A percentile compares a stretch with the other conserved stretches of the same genome.
These are phyloP conservation scores for Schizotus pectinicornis DNA, from an alignment of 2,888 invertebrate species.

Conservation along the genomic window DNA sequence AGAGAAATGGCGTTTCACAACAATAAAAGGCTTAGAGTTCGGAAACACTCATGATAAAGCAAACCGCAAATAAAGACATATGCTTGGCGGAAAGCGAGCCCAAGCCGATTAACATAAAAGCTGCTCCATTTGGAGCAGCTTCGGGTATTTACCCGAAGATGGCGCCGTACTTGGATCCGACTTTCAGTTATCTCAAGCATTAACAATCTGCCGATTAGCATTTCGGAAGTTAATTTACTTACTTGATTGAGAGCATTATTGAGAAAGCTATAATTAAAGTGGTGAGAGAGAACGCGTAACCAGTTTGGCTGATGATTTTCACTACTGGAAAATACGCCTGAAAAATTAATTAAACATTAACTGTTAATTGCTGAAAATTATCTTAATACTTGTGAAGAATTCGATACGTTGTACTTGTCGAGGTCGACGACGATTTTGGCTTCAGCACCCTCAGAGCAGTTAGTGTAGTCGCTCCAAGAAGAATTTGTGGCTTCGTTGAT, in stretches of 20 bases:
- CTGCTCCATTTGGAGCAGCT: background rate
- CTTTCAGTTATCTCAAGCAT: too few species aligned
- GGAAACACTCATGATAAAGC: too few species aligned
- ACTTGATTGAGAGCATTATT: conserved; percentile 66
- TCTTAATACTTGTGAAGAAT: conserved; percentile 8
- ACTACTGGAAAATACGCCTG: conserved; percentile 62
- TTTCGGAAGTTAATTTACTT: conserved; percentile 45
- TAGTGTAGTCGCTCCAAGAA: conserved; percentile 63
- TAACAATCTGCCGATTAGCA: background rate
- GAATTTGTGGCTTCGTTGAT: conserved; percentile 51
- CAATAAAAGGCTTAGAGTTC: too few species aligned
- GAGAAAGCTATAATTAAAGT: conserved; percentile 64
- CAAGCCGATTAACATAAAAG: too few species aligned
- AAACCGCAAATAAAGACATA: too few species aligned
- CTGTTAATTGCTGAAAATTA: background rate
- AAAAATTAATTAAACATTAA: conserved; percentile 36
- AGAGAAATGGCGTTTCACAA: too few species aligned
- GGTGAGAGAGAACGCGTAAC: conserved; percentile 64
- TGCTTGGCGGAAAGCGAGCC: too few species aligned
- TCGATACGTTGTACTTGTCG: conserved; percentile 21
- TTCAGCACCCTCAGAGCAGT: conserved; percentile 56
- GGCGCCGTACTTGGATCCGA: background rate
- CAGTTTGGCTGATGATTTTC: conserved; percentile 62
- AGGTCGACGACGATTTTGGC: conserved; percentile 56
- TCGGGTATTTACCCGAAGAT: conserved; percentile 1